Evolutionary conservation across 92 coral and sea anemone species (phyloP), one percentile per base, ranked within the genome.

Genomic region (Epizoanthus stellaris): DNA sequence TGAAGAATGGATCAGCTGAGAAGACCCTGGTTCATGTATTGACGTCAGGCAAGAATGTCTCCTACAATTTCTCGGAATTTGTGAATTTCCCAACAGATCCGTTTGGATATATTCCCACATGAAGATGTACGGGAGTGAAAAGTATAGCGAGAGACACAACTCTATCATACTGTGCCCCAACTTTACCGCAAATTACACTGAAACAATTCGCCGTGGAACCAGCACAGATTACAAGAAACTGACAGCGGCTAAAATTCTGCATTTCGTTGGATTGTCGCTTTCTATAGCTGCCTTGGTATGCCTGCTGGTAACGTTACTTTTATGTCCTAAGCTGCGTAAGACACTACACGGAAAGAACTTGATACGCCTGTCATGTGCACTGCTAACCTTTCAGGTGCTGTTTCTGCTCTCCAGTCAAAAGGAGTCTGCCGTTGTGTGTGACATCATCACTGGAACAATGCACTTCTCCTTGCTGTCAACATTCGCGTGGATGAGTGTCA

Each of bases 11-110:
- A 62, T 9, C 11, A 0, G 67, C 11, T 3, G 67, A n/a, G 34
- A n/a, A n/a, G 23, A 62, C 10, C 7, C 23, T 62, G 30, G 23
- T 14, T 19, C n/a, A 5, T n/a, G 8, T 23, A 20, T 0, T 1
- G 11, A 19, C 67, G 6, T 17, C 25, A 19, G 14, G 67, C 25
- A 23, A n/a, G 20, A 62, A 62, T n/a, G 34, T 62, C 0, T 62
- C 67, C 23, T 62, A 62, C 67, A 62, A 62, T 62, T 62, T 34
- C 10, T 62, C 67, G 23, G 67, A 62, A n/a, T 62, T 19, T 62
- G 67, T 19, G 25, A 62, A 62, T 62, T 62, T 16, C 16, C 67
- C 8, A 62, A 62, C 67, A 16, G 67, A 62, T 62, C 67, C 34
- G 23, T 17, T 62, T 23, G 2, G 8, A 4, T 62, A 1, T 62